Evolutionary conservation across 2,888 invertebrate genomes (phyloP), one percentile per base, ranked within the genome.

Genomic region (Eupithecia dodoneata): DNA sequence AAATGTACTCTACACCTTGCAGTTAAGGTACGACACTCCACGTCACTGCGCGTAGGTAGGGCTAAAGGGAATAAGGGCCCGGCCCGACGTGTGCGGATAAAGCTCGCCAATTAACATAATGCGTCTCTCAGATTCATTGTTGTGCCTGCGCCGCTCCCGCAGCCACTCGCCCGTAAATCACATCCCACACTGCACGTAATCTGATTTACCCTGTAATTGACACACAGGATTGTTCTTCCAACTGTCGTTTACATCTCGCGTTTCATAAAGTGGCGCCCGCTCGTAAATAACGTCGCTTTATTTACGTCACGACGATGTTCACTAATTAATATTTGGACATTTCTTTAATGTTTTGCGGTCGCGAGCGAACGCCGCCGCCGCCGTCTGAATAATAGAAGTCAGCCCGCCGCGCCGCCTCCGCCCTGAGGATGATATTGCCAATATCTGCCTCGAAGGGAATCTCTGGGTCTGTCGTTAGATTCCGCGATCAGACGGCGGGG

Each of bases 71-170:
- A 55, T 18, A 18, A 55, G 55, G 9, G n/a, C 55, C n/a, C 55
- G 18, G 65, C 89, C 88, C 89, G 89, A 91, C 92, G 90, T 88
- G 88, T 89, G 85, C 89, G 90, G 91, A 93, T 94, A 92, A 91
- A 91, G 87, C 89, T 85, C 81, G 85, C 90, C 91, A 93, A 93
- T 94, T 92, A 92, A 89, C 87, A 89, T 92, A 92, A 93, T 91
- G 89, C 87, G 88, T 85, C 85, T 85, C 84, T 85, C 85, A 84
- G 86, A 89, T 89, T 90, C 87, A 87, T 90, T 92, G 85, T 84
- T 91, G 66, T 87, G 87, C 85, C 47, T 13, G 83, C 84, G 47
- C 49, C 13, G 79, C 85, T 87, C 85, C 79, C 79, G 74, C 79
- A 86, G 86, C 85, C 88, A 86, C 86, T 84, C 81, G 81, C 80